These are phyloP conservation scores for Leptinotarsa undecemlineata DNA, from an alignment of 1,140 invertebrate species.

Conservation along the genomic window DNA sequence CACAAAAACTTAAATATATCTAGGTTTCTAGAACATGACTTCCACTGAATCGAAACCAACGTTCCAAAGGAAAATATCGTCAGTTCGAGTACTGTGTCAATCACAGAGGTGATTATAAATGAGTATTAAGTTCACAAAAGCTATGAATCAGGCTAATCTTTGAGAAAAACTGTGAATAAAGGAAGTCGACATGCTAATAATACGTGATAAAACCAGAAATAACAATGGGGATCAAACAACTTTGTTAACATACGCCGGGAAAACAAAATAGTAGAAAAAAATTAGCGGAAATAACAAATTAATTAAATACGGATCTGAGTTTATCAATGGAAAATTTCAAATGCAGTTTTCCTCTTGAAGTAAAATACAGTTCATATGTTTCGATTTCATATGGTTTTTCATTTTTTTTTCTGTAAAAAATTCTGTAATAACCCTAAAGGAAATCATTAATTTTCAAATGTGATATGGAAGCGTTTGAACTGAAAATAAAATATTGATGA, in stretches of 20 bases:
- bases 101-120: background rate
- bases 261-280: background rate
- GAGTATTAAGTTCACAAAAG: background rate
- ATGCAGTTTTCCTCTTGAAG: too few species aligned
- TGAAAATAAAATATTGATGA: too few species aligned
- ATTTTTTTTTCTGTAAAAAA: too few species aligned
- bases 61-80: background rate
- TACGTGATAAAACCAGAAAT: background rate
- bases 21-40: constrained; percentile 6
- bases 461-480: too few species aligned
- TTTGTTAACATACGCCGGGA: background rate
- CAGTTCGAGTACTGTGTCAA: background rate
- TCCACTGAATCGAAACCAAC: background rate
- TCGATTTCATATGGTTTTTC: too few species aligned
- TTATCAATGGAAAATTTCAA: too few species aligned
- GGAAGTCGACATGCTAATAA: background rate
- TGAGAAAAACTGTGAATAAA: constrained; percentile 3
- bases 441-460: too few species aligned
- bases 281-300: too few species aligned
- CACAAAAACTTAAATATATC: background rate
- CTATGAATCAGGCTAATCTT: constrained; percentile 3
- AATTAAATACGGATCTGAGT: too few species aligned
- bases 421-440: too few species aligned
- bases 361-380: too few species aligned
- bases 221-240: background rate